phyloP scores from a whole-genome alignment of 2,113 vertebrate species.

The Mobula hypostoma region DNA sequence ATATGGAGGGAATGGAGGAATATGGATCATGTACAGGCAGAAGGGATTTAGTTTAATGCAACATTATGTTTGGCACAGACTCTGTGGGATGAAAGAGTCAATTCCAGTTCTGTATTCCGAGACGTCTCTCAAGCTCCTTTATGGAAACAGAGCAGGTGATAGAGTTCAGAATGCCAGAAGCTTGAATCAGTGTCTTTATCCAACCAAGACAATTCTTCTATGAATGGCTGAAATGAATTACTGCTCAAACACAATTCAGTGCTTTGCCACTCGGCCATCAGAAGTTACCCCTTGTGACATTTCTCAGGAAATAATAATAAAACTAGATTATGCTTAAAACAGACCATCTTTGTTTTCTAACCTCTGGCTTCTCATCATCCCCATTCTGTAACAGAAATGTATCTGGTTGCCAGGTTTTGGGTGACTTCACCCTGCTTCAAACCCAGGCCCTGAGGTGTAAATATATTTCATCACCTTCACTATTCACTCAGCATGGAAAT shows the following conservation, averaged over 20 bases:
- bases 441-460: neutral
- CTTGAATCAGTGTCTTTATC: neutral
- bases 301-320: neutral
- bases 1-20: too few relatives aligned
- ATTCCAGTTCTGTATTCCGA: too few relatives aligned
- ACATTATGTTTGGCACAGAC: too few relatives aligned
- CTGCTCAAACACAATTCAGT: neutral
- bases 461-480: neutral
- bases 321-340: neutral
- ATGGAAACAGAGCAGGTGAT: neutral
- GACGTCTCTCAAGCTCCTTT: neutral
- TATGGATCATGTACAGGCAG: too few relatives aligned
- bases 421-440: neutral
- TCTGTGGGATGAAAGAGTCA: too few relatives aligned
- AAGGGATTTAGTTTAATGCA: too few relatives aligned
- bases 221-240: neutral
- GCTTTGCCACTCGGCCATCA: neutral
- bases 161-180: neutral
- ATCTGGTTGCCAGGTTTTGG: neutral
- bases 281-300: neutral
- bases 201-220: neutral
- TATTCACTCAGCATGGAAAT: neutral
- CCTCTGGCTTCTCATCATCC: neutral
- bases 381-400: neutral
- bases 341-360: neutral